Conservation (phyloP, 2,888 invertebrate genomes). For the Rhingia rostrata region DNA sequence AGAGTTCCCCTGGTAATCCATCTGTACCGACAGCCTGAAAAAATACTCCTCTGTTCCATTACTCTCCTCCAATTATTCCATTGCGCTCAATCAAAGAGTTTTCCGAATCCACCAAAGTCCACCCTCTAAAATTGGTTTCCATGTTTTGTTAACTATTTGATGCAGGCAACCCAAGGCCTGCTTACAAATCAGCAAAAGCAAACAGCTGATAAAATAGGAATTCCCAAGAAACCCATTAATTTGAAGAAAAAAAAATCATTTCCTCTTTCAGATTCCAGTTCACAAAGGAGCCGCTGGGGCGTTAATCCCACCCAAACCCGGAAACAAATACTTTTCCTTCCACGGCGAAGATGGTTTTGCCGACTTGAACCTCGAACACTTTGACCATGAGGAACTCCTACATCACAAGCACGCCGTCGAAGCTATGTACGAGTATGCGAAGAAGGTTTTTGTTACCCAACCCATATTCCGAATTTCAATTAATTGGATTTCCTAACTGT, state of each 20-base stretch:
- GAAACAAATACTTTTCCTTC: slow-evolving; percentile 47
- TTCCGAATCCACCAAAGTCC: too few species aligned
- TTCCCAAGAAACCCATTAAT: background rate
- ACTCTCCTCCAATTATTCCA: too few species aligned
- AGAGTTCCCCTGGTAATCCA: too few species aligned
- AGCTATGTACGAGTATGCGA: slow-evolving; percentile 85
- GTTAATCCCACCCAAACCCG: slow-evolving; percentile 78
- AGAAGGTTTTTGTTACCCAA: slow-evolving; percentile 80
- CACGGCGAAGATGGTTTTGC: slow-evolving; percentile 89
- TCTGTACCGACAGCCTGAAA: too few species aligned
- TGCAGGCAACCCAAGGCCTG: too few species aligned
- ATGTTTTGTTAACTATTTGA: too few species aligned
- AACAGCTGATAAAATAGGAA: too few species aligned
- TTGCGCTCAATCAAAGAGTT: too few species aligned
- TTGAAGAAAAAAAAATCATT: background rate
- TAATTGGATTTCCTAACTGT: background rate
- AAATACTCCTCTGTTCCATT: too few species aligned
- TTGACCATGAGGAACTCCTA: slow-evolving; percentile 80
- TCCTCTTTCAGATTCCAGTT: slow-evolving; percentile 76
- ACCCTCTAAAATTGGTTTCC: too few species aligned
- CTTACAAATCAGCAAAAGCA: too few species aligned
- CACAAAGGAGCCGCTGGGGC: slow-evolving; percentile 77
- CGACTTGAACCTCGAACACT: slow-evolving; percentile 84
- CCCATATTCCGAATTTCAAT: background rate
- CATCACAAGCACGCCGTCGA: slow-evolving; percentile 85